Evolutionary conservation across 2,888 invertebrate species (phyloP).

Genomic region (Cyrtodaria siliqua): DNA sequence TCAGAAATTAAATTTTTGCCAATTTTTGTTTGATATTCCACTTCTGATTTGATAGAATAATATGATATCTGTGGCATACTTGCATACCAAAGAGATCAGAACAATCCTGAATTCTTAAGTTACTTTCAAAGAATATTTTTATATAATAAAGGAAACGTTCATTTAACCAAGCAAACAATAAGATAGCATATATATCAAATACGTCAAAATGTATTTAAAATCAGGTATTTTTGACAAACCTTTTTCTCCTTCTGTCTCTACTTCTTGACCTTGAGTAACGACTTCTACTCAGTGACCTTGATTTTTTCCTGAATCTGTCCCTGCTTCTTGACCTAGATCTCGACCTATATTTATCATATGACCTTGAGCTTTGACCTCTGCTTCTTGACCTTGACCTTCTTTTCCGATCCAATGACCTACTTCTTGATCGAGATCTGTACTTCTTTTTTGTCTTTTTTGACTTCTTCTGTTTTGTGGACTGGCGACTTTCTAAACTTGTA

Average conservation of each 20-base stretch:
- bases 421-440: conserved; percentile 47
- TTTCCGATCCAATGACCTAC: conserved; percentile 47
- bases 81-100: too few relatives aligned
- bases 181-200: too few relatives aligned
- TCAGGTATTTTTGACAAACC: too few relatives aligned
- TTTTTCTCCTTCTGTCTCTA: conserved; percentile 59
- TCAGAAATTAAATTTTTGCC: too few relatives aligned
- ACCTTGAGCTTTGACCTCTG: conserved; percentile 37
- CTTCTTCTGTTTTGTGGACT: conserved; percentile 72
- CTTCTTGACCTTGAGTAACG: conserved; percentile 60
- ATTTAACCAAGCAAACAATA: too few relatives aligned
- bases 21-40: too few relatives aligned
- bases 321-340: conserved; percentile 57
- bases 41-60: too few relatives aligned
- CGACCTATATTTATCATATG: conserved; percentile 43
- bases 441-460: conserved; percentile 71
- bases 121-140: too few relatives aligned
- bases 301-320: conserved; percentile 52
- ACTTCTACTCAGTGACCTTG: conserved; percentile 58
- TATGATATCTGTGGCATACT: too few relatives aligned
- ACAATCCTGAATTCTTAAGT: too few relatives aligned
- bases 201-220: too few relatives aligned
- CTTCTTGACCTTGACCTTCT: conserved; percentile 57
- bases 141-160: too few relatives aligned
- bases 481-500: conserved; percentile 64